phyloP scores from a whole-genome alignment of 2,113 vertebrate genomes.

The Phalacrocorax brasilianus region DNA sequence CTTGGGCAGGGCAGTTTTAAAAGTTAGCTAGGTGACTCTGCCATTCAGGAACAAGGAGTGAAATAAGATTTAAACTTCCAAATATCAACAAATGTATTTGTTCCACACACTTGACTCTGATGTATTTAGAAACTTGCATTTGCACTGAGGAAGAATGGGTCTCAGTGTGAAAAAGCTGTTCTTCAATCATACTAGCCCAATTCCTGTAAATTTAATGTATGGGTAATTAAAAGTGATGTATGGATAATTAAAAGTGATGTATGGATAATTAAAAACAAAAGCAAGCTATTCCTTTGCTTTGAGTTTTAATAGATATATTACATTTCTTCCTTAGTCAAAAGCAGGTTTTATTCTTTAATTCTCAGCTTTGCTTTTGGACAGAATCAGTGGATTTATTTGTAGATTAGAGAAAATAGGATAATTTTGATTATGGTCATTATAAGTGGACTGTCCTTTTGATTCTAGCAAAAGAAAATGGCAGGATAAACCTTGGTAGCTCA shows the following conservation, averaged over 20 bases:
- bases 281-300: background rate
- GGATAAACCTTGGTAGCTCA: background rate
- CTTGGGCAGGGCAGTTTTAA: background rate
- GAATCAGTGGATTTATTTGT: background rate
- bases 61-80: background rate
- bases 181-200: background rate
- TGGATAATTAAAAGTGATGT: background rate
- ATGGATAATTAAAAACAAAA: background rate
- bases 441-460: background rate
- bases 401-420: background rate
- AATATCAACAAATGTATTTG: background rate
- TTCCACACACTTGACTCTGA: background rate
- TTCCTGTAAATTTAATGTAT: background rate
- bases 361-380: background rate
- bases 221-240: background rate
- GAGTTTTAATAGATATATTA: background rate
- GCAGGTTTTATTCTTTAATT: background rate
- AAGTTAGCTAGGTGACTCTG: background rate
- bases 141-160: background rate
- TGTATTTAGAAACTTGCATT: background rate
- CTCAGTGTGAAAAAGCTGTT: background rate
- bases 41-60: background rate
- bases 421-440: background rate
- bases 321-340: background rate
- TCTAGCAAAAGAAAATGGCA: background rate